Percentiles rank a stretch among this genome's conserved stretches.
These are phyloP conservation scores for Melieria omissa DNA, from an alignment of 2,888 invertebrate species.

Conservation along the genomic window DNA sequence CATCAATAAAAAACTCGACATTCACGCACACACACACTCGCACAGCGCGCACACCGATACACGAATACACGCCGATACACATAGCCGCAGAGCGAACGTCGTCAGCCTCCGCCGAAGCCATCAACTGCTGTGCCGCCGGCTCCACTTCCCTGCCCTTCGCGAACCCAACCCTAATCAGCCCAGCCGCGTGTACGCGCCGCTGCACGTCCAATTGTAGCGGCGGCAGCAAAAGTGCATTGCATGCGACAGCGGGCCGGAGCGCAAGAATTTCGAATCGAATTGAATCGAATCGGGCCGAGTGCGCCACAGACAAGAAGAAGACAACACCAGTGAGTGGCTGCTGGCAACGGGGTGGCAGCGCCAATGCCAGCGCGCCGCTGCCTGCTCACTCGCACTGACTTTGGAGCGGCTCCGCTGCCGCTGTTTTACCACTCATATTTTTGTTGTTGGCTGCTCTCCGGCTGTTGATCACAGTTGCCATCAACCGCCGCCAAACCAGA, in stretches of 20 bases:
- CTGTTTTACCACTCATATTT: no score
- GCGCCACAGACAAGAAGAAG: slow-evolving; percentile 22
- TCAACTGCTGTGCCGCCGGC: no score
- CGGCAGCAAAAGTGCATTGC: slow-evolving; percentile 22
- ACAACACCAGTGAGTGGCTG: slow-evolving; percentile 11
- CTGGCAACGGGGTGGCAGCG: neutral
- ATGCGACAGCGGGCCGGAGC: slow-evolving; percentile 23
- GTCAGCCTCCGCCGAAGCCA: no score
- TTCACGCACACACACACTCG: slow-evolving; percentile 22
- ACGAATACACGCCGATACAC: neutral
- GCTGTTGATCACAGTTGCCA: neutral
- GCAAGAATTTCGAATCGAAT: slow-evolving; percentile 12
- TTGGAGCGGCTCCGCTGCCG: neutral
- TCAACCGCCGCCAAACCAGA: slow-evolving; percentile 15
- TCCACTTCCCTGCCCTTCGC: neutral
- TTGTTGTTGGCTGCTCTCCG: no score
- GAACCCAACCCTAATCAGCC: neutral
- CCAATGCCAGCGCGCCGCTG: neutral
- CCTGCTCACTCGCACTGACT: slow-evolving; percentile 3
- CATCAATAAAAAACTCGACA: slow-evolving; percentile 64
- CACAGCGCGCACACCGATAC: neutral
- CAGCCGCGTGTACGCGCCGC: slow-evolving; percentile 14
- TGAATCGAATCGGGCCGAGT: neutral
- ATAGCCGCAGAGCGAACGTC: neutral
- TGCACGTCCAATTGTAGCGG: slow-evolving; percentile 53